phyloP scores from a whole-genome alignment of 1,140 invertebrate genomes.

The Tetramorium simillimum region DNA sequence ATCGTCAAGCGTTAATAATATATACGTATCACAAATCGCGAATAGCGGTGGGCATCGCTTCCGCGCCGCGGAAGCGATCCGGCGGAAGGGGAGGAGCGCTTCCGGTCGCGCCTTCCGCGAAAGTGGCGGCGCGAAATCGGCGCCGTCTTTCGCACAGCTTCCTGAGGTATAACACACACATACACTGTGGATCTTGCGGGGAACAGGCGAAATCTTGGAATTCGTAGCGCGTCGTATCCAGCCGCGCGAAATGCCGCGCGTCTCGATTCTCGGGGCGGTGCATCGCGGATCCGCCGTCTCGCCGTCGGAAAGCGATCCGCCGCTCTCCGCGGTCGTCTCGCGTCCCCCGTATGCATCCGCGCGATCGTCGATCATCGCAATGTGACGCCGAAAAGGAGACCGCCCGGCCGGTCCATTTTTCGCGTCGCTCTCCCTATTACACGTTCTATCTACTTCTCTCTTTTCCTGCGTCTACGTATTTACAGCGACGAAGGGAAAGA shows the following conservation, averaged over 20 bases:
- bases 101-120: background rate
- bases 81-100: background rate
- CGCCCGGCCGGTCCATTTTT: constrained; percentile 44
- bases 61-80: background rate
- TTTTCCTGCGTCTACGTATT: constrained; percentile 72
- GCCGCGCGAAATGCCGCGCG: background rate
- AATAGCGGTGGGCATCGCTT: constrained; percentile 9
- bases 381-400: constrained; percentile 54
- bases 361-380: constrained; percentile 58
- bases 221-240: constrained; percentile 5
- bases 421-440: constrained; percentile 53
- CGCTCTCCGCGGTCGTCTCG: constrained; percentile 36
- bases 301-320: constrained; percentile 40
- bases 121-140: background rate
- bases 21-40: constrained; percentile 59
- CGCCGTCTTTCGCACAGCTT: background rate
- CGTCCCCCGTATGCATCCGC: constrained; percentile 14
- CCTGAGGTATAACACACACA: constrained; percentile 12
- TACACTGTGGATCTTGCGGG: background rate
- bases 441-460: constrained; percentile 61
- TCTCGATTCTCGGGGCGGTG: background rate
- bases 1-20: constrained; percentile 71
- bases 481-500: constrained; percentile 77
- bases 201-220: constrained; percentile 10
- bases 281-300: constrained; percentile 22